phyloP scores from a whole-genome alignment of 2,797 vertebrate species.

The Ciconia nigra region DNA sequence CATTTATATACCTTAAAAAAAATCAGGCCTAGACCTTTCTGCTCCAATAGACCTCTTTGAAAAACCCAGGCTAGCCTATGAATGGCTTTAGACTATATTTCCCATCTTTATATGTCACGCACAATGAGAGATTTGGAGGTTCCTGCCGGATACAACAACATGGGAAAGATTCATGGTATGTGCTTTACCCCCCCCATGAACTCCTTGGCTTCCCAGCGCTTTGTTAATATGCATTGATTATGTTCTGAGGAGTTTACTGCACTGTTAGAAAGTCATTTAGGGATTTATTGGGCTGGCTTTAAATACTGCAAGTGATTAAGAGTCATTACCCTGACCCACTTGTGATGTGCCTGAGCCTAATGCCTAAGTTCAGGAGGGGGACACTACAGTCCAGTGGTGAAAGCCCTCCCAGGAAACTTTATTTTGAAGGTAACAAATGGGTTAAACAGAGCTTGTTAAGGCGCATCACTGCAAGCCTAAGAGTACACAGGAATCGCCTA shows the following conservation, averaged over 20 bases:
- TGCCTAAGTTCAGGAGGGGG: background rate
- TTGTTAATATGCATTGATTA: slow-evolving; percentile 60
- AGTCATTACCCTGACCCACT: background rate
- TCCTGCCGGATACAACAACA: background rate
- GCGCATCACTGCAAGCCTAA: background rate
- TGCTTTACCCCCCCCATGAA: background rate
- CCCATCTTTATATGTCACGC: background rate
- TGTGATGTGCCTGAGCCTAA: background rate
- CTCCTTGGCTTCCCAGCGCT: background rate
- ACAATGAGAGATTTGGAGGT: background rate
- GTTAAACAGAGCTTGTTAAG: background rate
- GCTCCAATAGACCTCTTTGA: background rate
- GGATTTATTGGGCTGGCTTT: slow-evolving; percentile 49
- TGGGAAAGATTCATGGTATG: slow-evolving; percentile 19
- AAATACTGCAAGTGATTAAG: background rate
- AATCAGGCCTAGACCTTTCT: background rate
- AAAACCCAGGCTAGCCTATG: background rate
- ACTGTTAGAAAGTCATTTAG: slow-evolving; percentile 20
- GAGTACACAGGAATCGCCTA: background rate
- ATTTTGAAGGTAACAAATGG: background rate
- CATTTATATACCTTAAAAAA: background rate
- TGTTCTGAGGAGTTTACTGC: slow-evolving; percentile 52
- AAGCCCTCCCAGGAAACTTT: background rate
- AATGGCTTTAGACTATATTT: background rate
- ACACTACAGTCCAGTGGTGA: background rate